These are phyloP conservation scores for Podilymbus podiceps DNA, from an alignment of 2,113 vertebrate species.

Conservation along the genomic window DNA sequence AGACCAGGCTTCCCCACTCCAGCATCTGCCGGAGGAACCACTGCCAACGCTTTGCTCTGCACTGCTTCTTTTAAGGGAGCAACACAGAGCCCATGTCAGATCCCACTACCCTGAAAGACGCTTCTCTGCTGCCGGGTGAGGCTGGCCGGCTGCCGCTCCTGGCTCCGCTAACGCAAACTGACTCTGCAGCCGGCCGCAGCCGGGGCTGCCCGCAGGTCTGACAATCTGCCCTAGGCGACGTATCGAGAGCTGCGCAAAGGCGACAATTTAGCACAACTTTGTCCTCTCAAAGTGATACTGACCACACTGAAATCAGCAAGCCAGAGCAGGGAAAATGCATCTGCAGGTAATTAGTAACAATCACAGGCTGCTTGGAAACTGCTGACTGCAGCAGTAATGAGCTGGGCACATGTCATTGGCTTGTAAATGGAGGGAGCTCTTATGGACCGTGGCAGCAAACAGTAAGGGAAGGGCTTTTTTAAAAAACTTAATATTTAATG, in stretches of 20 bases:
- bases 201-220: not conserved
- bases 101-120: not conserved
- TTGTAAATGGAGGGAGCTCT: slow-evolving; percentile 57
- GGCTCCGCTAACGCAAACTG: not conserved
- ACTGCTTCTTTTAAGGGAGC: not conserved
- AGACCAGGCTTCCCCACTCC: not conserved
- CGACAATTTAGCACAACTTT: not conserved
- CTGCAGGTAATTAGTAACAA: slow-evolving; percentile 78
- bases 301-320: slow-evolving; percentile 55
- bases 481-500: slow-evolving; percentile 66
- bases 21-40: not conserved
- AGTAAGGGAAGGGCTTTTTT: not conserved
- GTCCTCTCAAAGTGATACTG: slow-evolving; percentile 45
- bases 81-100: not conserved
- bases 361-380: slow-evolving; percentile 59
- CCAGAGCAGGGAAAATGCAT: slow-evolving; percentile 58
- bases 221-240: not conserved
- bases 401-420: slow-evolving; percentile 41
- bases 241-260: not conserved
- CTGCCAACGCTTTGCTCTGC: not conserved
- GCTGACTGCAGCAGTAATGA: slow-evolving; percentile 71
- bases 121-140: not conserved
- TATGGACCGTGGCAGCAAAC: slow-evolving; percentile 51
- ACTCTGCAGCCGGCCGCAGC: not conserved
- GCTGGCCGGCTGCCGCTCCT: not conserved